Evolutionary conservation across 2,113 vertebrate genomes (phyloP).

Genomic region (Heterotis niloticus): DNA sequence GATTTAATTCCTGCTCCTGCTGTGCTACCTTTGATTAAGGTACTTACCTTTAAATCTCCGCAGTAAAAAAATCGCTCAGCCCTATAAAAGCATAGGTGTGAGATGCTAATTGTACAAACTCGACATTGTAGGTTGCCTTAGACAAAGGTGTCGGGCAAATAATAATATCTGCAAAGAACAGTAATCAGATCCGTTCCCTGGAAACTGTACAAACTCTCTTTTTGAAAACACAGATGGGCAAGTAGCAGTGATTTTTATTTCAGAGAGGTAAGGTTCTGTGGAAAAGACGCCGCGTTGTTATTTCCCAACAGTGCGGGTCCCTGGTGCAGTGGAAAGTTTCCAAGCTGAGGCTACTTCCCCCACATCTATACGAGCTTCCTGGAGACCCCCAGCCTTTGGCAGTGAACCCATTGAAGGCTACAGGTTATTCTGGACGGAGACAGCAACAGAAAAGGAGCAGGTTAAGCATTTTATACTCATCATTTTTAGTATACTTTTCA

Average conservation of each 20-base stretch:
- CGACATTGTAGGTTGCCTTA: too few species aligned
- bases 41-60: too few species aligned
- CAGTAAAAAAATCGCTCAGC: neutral
- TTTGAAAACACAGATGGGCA: too few species aligned
- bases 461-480: constrained; percentile 42
- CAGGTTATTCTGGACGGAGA: constrained; percentile 80
- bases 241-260: neutral
- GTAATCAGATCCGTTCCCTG: neutral
- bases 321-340: constrained; percentile 77
- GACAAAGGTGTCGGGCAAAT: neutral
- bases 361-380: constrained; percentile 76
- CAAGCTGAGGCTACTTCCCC: constrained; percentile 71
- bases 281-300: constrained; percentile 25
- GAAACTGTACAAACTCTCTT: too few species aligned
- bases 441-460: constrained; percentile 78
- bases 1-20: too few species aligned
- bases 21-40: too few species aligned
- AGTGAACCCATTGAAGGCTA: constrained; percentile 83
- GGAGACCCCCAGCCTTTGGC: constrained; percentile 78
- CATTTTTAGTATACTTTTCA: neutral
- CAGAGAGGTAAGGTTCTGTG: neutral
- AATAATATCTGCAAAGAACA: neutral
- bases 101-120: too few species aligned
- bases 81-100: too few species aligned
- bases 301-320: constrained; percentile 76